These are phyloP conservation scores for Drosophila pseudoobscura DNA, from an alignment of 1,140 invertebrate species.

Conservation along the genomic window DNA sequence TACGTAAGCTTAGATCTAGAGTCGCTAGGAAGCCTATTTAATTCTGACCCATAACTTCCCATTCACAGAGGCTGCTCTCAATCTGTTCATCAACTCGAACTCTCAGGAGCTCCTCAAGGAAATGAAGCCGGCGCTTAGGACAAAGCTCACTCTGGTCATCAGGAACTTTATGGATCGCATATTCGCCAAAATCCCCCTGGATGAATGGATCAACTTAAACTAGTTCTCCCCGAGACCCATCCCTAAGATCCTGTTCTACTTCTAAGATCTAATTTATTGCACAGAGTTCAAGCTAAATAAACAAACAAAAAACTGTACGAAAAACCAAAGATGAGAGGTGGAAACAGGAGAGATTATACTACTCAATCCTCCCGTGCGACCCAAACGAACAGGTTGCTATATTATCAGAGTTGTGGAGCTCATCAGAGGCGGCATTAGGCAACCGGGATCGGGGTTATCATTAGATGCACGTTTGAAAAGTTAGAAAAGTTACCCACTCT, in stretches of 20 bases:
- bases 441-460: constrained; percentile 47
- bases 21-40: background rate
- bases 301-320: constrained; percentile 20
- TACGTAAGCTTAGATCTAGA: constrained; percentile 86
- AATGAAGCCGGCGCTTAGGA: constrained; percentile 92
- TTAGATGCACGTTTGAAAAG: constrained; percentile 46
- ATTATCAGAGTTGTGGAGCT: constrained; percentile 32
- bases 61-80: constrained; percentile 89
- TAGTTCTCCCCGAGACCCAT: constrained; percentile 28
- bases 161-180: constrained; percentile 89
- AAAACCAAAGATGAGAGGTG: background rate
- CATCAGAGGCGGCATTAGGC: constrained; percentile 34
- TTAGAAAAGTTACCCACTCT: constrained; percentile 1
- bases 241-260: constrained; percentile 15
- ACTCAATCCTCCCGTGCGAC: constrained; percentile 11
- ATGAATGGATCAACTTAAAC: constrained; percentile 86
- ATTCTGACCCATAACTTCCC: background rate
- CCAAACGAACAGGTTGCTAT: constrained; percentile 6
- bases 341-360: background rate
- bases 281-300: constrained; percentile 57
- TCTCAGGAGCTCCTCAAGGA: constrained; percentile 91
- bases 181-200: constrained; percentile 90
- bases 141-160: constrained; percentile 90
- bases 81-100: constrained; percentile 93
- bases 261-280: constrained; percentile 72